Conservation (phyloP, 2,113 vertebrate species). For the Heterochromis multidens region DNA sequence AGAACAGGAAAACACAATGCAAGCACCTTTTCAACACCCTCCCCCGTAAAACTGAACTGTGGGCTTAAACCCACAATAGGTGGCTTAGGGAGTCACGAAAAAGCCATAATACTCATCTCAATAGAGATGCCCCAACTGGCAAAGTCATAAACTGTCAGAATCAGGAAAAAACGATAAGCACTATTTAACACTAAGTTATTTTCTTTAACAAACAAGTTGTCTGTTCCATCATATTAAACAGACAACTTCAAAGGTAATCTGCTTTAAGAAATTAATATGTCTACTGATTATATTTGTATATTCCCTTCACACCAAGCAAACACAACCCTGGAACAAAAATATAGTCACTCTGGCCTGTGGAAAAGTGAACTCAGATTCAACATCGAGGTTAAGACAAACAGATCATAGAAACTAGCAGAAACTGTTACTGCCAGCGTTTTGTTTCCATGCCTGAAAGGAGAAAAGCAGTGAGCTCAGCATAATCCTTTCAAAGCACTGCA, state of each 20-base stretch:
- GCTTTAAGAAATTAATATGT: not conserved
- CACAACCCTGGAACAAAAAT: not conserved
- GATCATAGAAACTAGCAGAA: constrained; percentile 69
- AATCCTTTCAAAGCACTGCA: constrained; percentile 69
- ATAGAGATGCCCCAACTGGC: constrained; percentile 35
- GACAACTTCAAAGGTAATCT: not conserved
- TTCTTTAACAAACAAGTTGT: not conserved
- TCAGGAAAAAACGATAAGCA: not conserved
- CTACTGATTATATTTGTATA: not conserved
- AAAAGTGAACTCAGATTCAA: constrained; percentile 20
- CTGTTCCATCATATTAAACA: not conserved
- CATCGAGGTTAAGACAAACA: constrained; percentile 51
- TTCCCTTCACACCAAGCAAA: not conserved
- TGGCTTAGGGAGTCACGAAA: constrained; percentile 54
- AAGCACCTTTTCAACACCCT: constrained; percentile 67
- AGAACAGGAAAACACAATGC: constrained; percentile 62
- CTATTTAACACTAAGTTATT: not conserved
- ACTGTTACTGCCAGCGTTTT: constrained; percentile 70
- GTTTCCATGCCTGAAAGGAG: constrained; percentile 58
- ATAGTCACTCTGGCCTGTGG: not conserved
- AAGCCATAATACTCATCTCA: constrained; percentile 56
- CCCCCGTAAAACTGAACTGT: constrained; percentile 53
- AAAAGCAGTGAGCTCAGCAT: constrained; percentile 71
- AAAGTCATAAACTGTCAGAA: constrained; percentile 24
- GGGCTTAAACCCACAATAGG: constrained; percentile 68